Conservation (phyloP, 2,888 invertebrate species). For the Phragmatobia fuliginosa region DNA sequence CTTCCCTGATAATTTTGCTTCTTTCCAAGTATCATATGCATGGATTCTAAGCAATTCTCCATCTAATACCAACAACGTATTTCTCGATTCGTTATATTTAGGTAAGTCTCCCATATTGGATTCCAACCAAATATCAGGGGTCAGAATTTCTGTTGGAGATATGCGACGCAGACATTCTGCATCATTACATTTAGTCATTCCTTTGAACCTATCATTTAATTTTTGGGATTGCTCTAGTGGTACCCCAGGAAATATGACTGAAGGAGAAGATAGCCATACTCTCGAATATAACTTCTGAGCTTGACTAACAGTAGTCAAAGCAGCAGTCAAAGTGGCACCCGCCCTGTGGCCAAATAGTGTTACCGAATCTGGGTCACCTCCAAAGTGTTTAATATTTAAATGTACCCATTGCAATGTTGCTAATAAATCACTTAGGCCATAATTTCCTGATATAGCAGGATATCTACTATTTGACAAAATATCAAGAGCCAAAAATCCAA, state of each 20-base stretch:
- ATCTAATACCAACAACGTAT: slow-evolving; percentile 93
- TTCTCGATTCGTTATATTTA: slow-evolving; percentile 87
- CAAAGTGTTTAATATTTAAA: slow-evolving; percentile 93
- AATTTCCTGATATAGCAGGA: slow-evolving; percentile 93
- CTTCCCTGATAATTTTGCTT: slow-evolving; percentile 74
- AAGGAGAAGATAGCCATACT: slow-evolving; percentile 93
- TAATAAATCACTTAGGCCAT: slow-evolving; percentile 93
- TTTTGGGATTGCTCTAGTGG: slow-evolving; percentile 87
- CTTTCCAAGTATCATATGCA: slow-evolving; percentile 89
- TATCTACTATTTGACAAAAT: slow-evolving; percentile 89
- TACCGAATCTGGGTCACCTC: slow-evolving; percentile 92
- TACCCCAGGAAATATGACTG: slow-evolving; percentile 90
- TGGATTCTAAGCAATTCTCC: slow-evolving; percentile 89
- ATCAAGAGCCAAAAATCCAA: slow-evolving; percentile 93
- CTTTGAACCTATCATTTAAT: slow-evolving; percentile 88
- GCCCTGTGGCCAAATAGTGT: slow-evolving; percentile 95
- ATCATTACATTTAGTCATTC: slow-evolving; percentile 84
- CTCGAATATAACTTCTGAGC: slow-evolving; percentile 90
- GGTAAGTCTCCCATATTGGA: slow-evolving; percentile 88
- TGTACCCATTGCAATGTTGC: slow-evolving; percentile 93
- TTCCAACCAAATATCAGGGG: slow-evolving; percentile 91
- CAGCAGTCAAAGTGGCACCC: slow-evolving; percentile 94
- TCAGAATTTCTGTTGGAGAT: slow-evolving; percentile 87
- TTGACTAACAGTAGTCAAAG: slow-evolving; percentile 88
- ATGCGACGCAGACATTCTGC: slow-evolving; percentile 86